Conservation (phyloP, 64 coral and sea anemone genomes). For the Cladopsammia gracilis region DNA sequence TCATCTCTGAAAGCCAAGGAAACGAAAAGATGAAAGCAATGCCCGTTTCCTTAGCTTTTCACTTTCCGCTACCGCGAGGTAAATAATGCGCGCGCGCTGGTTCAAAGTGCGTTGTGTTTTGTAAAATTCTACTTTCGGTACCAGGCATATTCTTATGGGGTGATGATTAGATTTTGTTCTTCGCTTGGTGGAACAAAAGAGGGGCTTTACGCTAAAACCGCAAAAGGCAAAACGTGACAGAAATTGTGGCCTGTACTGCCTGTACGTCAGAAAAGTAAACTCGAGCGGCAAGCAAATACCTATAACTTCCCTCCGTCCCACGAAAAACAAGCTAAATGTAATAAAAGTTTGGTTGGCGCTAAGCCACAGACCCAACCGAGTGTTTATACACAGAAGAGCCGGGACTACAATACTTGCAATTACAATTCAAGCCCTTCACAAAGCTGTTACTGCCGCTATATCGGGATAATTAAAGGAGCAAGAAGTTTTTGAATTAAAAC, state of each 20-base stretch:
- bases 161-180: conserved; percentile 31
- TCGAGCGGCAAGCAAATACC: not conserved
- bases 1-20: not conserved
- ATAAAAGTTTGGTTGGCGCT: not conserved
- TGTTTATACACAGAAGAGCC: conserved; percentile 64
- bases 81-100: too few relatives aligned
- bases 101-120: not conserved
- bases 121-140: not conserved
- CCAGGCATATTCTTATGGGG: not conserved
- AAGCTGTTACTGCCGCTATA: conserved; percentile 62
- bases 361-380: not conserved
- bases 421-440: conserved; percentile 69
- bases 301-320: not conserved
- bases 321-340: not conserved
- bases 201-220: conserved; percentile 30
- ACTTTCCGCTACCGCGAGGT: too few relatives aligned
- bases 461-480: conserved; percentile 84
- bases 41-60: not conserved
- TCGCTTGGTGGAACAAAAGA: not conserved
- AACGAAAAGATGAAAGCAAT: too few relatives aligned
- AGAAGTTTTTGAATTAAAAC: conserved; percentile 89
- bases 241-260: not conserved
- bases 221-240: conserved; percentile 34
- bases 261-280: conserved; percentile 1
- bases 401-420: conserved; percentile 87